Base-by-base conservation (phyloP, 2,888 invertebrate species). In the Parelbella ahira region DNA sequence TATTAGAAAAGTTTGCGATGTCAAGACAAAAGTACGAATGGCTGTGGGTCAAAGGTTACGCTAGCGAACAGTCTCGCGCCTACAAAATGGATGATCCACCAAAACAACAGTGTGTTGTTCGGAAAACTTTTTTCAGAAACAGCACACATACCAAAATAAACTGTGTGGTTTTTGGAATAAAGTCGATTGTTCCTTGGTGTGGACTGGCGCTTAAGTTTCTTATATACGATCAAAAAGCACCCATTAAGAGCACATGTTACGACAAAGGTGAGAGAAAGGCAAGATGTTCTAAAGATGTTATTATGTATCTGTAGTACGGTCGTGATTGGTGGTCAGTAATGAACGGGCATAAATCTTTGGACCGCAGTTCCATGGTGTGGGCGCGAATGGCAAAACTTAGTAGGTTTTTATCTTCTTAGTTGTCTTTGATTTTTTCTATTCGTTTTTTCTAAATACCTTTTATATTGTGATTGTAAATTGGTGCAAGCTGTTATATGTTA, bases 271-370 rank as follows among this genome's bases (percentile, higher is more conserved):
- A 23, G 42, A 41, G 32, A 33, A 30, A 41, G 33, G 39, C 13
- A 25, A 24, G 34, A 21, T 34, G 33, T 25, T 30, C 33, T 20
- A 21, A 34, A 27, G 32, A 33, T 33, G 21, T 39, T 32, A 33
- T 21, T 33, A 21, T 11, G 10, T 25, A 46, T 44, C 34, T 37
- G 41, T 34, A 45, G 39, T 53, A 38, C 37, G 34, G 51, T 34
- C 49, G 58, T 51, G 56, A 54, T 60, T 52, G 51, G 58, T 58
- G 56, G 60, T 53, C 52, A 50, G 63, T 70, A 71, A 73, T 71
- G 71, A 72, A 67, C 58, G 45, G 50, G 59, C 41, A 66, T 73
- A 72, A 73, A 71, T 73, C 60, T 41, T 32, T 25, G 12, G 25
- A 33, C 20, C 12, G 19, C n/a, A 34, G 13, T 7, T 15, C 18